phyloP scores from a whole-genome alignment of 1,140 invertebrate genomes.

The Drosophila busckii region DNA sequence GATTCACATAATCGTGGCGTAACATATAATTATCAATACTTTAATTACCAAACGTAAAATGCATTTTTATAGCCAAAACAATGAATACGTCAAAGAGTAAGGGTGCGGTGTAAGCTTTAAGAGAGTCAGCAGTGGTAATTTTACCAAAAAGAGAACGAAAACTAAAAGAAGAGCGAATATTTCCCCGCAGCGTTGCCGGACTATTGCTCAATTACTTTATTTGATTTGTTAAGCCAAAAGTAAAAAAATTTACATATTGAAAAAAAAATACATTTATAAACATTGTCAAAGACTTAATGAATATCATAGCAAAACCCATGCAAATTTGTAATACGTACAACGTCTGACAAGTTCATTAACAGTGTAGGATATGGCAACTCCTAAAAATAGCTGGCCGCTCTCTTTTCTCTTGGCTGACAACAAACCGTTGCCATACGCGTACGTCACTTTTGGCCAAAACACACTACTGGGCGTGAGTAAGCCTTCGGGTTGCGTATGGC shows the following conservation, averaged over 20 bases:
- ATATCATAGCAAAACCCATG: background rate
- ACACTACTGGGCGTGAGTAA: conserved; percentile 54
- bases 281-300: too few relatives aligned
- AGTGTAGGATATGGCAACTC: conserved; percentile 40
- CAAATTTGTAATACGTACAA: too few relatives aligned
- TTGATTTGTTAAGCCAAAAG: too few relatives aligned
- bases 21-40: conserved; percentile 29
- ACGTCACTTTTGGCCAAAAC: conserved; percentile 63
- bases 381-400: conserved; percentile 23
- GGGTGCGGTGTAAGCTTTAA: conserved; percentile 9
- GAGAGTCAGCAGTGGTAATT: background rate
- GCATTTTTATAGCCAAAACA: conserved; percentile 39
- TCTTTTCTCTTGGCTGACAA: conserved; percentile 20
- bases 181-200: too few relatives aligned
- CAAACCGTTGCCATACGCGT: conserved; percentile 43
- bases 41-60: conserved; percentile 41
- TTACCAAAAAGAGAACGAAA: conserved; percentile 12
- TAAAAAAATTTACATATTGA: too few relatives aligned
- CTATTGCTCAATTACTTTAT: too few relatives aligned
- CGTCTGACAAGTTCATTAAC: too few relatives aligned
- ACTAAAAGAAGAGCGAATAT: conserved; percentile 16
- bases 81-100: conserved; percentile 33
- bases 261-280: background rate
- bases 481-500: conserved; percentile 41
- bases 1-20: conserved; percentile 23